These are phyloP conservation scores for Novumbra hubbsi DNA, from an alignment of 2,797 vertebrate genomes.

Conservation along the genomic window DNA sequence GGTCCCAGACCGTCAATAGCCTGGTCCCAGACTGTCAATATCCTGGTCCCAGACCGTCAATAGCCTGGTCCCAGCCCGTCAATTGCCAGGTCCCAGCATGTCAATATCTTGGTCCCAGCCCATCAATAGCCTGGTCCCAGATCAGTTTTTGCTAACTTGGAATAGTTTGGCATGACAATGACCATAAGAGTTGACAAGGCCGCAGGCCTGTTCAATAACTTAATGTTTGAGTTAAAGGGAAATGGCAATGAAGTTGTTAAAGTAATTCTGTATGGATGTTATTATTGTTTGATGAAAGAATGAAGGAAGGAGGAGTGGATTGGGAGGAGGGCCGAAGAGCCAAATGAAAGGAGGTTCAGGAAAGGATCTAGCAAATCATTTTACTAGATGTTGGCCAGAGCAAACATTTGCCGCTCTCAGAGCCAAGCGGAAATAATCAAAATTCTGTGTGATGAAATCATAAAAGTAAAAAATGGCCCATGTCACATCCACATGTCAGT, in stretches of 20 bases:
- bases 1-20: too few relatives aligned
- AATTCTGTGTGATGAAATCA: slow-evolving; percentile 48
- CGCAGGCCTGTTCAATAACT: background rate
- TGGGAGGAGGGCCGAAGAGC: background rate
- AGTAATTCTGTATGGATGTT: background rate
- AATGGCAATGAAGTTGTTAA: background rate
- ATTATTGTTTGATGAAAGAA: background rate
- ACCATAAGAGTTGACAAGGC: background rate
- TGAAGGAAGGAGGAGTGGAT: background rate
- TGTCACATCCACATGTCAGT: slow-evolving; percentile 45
- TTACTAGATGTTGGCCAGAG: slow-evolving; percentile 33
- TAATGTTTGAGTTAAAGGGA: background rate
- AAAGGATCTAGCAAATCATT: slow-evolving; percentile 26
- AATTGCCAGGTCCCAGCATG: too few relatives aligned
- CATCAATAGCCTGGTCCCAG: background rate
- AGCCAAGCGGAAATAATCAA: slow-evolving; percentile 48
- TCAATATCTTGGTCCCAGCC: too few relatives aligned
- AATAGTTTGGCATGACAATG: background rate
- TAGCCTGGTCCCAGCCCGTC: too few relatives aligned
- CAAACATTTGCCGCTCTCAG: background rate
- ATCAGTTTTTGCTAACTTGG: background rate
- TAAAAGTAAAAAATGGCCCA: slow-evolving; percentile 60
- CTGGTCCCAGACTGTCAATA: too few relatives aligned
- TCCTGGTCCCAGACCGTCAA: too few relatives aligned
- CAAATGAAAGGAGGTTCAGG: background rate